Percentiles rank a stretch among this genome's conserved stretches.
phyloP scores from a whole-genome alignment of 53 echinoderm and acorn worm species.

The Echinarachnius parma region DNA sequence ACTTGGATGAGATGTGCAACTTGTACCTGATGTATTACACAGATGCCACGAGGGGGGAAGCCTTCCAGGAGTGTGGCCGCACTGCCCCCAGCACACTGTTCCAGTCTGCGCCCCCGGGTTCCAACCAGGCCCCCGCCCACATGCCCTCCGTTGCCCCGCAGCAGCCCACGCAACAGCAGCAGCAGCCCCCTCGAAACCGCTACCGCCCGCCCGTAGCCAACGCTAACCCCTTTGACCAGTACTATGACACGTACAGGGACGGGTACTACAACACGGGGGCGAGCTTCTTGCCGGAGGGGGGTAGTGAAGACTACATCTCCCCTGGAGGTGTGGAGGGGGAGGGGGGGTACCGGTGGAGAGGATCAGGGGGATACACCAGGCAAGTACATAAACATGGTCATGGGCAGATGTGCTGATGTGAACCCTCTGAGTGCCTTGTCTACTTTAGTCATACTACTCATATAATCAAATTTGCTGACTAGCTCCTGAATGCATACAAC shows the following conservation, averaged over 20 bases:
- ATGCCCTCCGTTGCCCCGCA: constrained; percentile 12
- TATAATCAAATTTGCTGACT: no score
- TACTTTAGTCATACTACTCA: no score
- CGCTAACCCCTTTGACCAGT: background rate
- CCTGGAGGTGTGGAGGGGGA: background rate
- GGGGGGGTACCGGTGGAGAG: background rate
- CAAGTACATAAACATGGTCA: no score
- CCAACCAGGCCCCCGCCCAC: constrained; percentile 27
- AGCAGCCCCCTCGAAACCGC: background rate
- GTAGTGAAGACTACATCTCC: constrained; percentile 25
- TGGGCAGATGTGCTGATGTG: no score
- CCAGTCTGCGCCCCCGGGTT: constrained; percentile 57
- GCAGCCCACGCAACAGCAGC: background rate
- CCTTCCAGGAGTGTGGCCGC: constrained; percentile 58
- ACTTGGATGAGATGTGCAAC: constrained; percentile 71
- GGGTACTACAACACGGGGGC: constrained; percentile 6
- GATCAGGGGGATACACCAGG: background rate
- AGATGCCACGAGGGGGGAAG: constrained; percentile 52
- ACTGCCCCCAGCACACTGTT: constrained; percentile 44
- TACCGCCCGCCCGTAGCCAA: background rate
- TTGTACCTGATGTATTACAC: constrained; percentile 81
- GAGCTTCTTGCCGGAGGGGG: constrained; percentile 7
- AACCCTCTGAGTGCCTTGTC: no score
- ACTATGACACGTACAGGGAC: constrained; percentile 3
- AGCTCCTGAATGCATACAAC: no score